Evolutionary conservation across 2,113 vertebrate genomes (phyloP), one percentile per base, ranked within the genome.

Genomic region (Arothron firmamentum): DNA sequence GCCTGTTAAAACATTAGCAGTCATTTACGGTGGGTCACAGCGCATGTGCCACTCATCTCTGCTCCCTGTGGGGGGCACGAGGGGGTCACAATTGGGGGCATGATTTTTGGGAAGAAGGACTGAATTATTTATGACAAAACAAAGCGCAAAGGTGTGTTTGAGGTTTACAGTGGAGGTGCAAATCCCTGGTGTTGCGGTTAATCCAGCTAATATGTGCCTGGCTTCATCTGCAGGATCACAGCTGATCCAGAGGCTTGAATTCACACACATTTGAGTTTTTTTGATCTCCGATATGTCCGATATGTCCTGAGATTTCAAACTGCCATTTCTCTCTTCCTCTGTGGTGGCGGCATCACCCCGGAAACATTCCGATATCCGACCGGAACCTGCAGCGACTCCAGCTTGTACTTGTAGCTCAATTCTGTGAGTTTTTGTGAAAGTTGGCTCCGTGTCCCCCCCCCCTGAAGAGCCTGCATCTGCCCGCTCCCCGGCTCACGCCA

Each of bases 1-100:
- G 92, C 93, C 94, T 93, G 95, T 96, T 97, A 95, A 96, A 97
- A 97, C 95, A 99, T 98, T 98, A 98, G 94, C 93, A 92, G 94
- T 94, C 95, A 97, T 98, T 97, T 96, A 92, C 93, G 89, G 86
- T 91, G 94, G 96, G 94, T 96, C 95, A 94, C 86, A 83, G 79
- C 83, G 84, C 85, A 85, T 79, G 73, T 80, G 72, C 77, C 87
- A 83, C 81, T 83, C 85, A 92, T 72, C 76, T 64, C 60, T 59
- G 18, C 58, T 64, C 62, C 72, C 76, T 61, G 67, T 9, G 21
- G 63, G 59, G 9, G 50, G 31, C n/a, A 1, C 13, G 17, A 21
- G 57, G 46, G 25, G 5, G 31, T 16, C 41, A 18, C 23, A 15
- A 2, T 6, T n/a, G 7, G 14, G 60, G 25, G 49, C 16, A 65